Evolutionary conservation across 2,888 invertebrate species (phyloP).

Genomic region (Acutogordius australiensis): DNA sequence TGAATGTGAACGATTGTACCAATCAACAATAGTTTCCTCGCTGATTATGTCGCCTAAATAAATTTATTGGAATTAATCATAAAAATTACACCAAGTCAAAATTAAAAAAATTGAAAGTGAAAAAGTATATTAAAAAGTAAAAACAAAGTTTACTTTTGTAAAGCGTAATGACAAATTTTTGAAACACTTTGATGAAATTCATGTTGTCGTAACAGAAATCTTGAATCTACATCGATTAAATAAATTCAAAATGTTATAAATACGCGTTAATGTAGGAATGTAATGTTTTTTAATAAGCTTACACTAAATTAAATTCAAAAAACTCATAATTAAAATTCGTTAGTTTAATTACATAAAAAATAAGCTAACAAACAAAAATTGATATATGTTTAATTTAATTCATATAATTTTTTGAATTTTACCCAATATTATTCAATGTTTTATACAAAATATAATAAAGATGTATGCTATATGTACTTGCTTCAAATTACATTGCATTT

Average conservation of each 20-base stretch:
- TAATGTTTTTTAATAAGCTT: too few relatives aligned
- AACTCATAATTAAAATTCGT: too few relatives aligned
- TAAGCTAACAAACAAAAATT: too few relatives aligned
- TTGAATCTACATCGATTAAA: constrained; percentile 58
- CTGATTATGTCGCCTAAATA: constrained; percentile 51
- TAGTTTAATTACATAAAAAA: too few relatives aligned
- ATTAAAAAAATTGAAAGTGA: too few relatives aligned
- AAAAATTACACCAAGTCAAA: not conserved
- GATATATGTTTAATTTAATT: too few relatives aligned
- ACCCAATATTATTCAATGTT: too few relatives aligned
- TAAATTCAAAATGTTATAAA: constrained; percentile 55
- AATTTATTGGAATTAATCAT: not conserved
- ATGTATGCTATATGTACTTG: too few relatives aligned
- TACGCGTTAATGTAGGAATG: constrained; percentile 56
- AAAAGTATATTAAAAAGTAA: not conserved
- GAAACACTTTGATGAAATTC: constrained; percentile 93
- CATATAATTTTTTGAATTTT: too few relatives aligned
- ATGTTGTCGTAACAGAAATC: constrained; percentile 95
- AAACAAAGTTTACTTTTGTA: constrained; percentile 44
- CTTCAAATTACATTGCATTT: too few relatives aligned
- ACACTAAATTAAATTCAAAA: too few relatives aligned
- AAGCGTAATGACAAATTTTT: constrained; percentile 73
- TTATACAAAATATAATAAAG: too few relatives aligned
- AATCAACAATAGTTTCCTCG: constrained; percentile 72
- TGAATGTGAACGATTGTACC: constrained; percentile 76